Base-by-base conservation (phyloP, 2,113 vertebrate genomes). In the Cryptomyrus ogoouensis region DNA sequence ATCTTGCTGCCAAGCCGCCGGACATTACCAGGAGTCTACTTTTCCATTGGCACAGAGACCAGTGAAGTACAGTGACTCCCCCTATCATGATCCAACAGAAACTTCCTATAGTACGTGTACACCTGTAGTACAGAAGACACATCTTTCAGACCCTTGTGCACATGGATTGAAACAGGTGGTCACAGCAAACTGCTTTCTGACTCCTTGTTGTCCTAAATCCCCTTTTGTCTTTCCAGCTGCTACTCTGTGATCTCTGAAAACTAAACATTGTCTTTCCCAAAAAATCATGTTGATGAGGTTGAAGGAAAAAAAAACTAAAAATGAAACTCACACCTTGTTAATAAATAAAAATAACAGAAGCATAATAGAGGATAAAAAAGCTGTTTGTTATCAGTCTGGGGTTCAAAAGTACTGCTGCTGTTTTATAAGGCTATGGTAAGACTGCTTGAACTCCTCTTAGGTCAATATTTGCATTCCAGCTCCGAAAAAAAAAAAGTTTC, bases 391-490 rank as follows among this genome's bases (percentile, higher is more conserved):
- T 86, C 21, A 86, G 13, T 10, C 7, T 86, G 19, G 7, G n/a
- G 3, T 49, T 31, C 10, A 49, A 2, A 80, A 50, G 83, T 24
- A 31, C 47, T 50, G 10, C 83, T 86, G 46, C 46, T 27, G 47
- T 86, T 84, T 83, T 47, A 47, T 46, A 21, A 47, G 46, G 21
- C 21, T 84, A 47, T 2, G 83, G 12, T 15, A 50, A 50, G 24
- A 0, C 49, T 15, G 8, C 10, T n/a, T 86, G 83, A 86, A 15
- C 47, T 86, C 44, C 47, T 46, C 74, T 77, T 80, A 74, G 58
- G 88, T 89, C 88, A 89, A 77, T 89, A 89, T 89, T 89, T 89
- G 62, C 66, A 80, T 89, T 89, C 62, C 88, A 77, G 46, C 88
- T 35, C 88, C 0, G 62, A 3, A 27, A 52, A 56, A 56, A 53